Percentiles rank a stretch among this genome's conserved stretches.
These are phyloP conservation scores for Pristis pectinata DNA, from an alignment of 2,797 vertebrate genomes.

Conservation along the genomic window DNA sequence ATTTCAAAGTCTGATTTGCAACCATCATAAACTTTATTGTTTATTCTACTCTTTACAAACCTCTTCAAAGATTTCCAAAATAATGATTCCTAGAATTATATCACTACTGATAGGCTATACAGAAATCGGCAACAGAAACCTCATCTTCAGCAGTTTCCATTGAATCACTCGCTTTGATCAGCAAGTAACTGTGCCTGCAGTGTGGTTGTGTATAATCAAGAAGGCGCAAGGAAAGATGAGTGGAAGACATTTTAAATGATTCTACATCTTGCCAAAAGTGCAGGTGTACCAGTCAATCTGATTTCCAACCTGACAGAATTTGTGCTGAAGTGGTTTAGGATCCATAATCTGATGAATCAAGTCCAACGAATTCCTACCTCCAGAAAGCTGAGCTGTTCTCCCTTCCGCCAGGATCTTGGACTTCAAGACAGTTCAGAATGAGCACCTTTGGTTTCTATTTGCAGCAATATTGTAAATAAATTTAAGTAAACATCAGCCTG, in stretches of 20 bases:
- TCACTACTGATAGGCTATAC: not conserved
- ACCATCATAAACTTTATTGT: not conserved
- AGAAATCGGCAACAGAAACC: not conserved
- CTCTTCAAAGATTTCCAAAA: not conserved
- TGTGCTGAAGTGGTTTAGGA: not conserved
- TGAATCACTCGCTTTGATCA: not conserved
- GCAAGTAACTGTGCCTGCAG: not conserved
- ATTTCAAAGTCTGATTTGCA: not conserved
- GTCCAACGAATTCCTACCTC: no score
- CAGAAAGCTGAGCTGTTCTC: not conserved
- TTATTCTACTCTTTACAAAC: not conserved
- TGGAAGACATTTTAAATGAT: no score
- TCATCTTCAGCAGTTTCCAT: not conserved
- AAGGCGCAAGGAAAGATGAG: not conserved
- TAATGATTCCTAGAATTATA: not conserved
- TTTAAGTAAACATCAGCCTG: not conserved
- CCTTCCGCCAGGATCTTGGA: not conserved
- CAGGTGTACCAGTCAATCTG: not conserved
- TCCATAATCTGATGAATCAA: not conserved
- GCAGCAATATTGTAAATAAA: no score
- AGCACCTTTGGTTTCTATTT: not conserved
- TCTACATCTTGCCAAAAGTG: not conserved
- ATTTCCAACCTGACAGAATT: not conserved
- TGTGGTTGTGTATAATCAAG: not conserved
- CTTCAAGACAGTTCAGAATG: not conserved